phyloP scores from a whole-genome alignment of 2,113 vertebrate genomes.

The Paramisgurnus dabryanus region DNA sequence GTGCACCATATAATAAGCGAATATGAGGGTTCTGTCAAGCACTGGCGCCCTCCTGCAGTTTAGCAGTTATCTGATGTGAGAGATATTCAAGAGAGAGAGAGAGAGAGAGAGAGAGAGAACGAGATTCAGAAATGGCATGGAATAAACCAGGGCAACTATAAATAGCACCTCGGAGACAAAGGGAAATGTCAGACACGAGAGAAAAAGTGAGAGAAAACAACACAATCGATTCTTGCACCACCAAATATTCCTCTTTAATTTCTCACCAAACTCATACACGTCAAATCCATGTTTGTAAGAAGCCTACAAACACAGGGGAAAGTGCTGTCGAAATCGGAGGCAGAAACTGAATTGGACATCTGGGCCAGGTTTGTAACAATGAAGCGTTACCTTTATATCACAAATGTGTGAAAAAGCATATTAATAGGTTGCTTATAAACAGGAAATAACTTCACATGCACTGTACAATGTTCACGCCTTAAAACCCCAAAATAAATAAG shows the following conservation, averaged over 20 bases:
- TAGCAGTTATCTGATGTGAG: neutral
- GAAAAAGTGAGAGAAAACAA: conserved; percentile 54
- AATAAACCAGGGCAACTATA: conserved; percentile 75
- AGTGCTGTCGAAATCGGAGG: conserved; percentile 49
- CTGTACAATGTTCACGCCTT: conserved; percentile 34
- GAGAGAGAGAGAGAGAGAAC: conserved; percentile 39
- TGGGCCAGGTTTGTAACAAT: conserved; percentile 31
- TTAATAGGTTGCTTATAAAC: conserved; percentile 41
- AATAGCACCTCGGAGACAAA: conserved; percentile 67
- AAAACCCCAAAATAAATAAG: conserved; percentile 36
- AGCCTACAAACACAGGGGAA: conserved; percentile 63
- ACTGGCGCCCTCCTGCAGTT: neutral
- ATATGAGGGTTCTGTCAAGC: conserved; percentile 14
- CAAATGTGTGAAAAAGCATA: conserved; percentile 51
- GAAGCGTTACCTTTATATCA: conserved; percentile 53
- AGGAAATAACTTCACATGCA: conserved; percentile 13
- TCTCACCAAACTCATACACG: conserved; percentile 69
- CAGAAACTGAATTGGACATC: conserved; percentile 41
- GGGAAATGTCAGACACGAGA: conserved; percentile 59
- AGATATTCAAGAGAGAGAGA: conserved; percentile 30
- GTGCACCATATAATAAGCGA: neutral
- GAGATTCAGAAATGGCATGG: conserved; percentile 22
- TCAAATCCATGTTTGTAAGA: conserved; percentile 64
- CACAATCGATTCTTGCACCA: conserved; percentile 54
- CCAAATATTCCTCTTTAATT: conserved; percentile 62